Percentiles rank a stretch among this genome's conserved stretches.
Evolutionary conservation across 23 tunicate species (phyloP).

Genomic region (Trididemnum miniatum): DNA sequence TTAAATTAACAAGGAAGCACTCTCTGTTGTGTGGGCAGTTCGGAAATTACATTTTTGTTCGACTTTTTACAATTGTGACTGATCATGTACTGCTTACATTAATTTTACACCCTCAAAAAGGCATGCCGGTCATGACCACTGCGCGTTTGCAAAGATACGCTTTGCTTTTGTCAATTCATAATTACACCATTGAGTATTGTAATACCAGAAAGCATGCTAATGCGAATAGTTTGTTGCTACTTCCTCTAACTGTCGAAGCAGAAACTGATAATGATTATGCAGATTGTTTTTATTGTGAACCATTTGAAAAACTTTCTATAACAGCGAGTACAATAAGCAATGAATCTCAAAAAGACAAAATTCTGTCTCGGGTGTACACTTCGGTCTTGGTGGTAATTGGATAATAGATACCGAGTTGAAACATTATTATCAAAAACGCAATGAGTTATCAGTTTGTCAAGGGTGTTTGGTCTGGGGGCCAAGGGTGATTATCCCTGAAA

Average conservation of each 20-base stretch:
- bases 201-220: neutral
- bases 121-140: neutral
- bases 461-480: neutral
- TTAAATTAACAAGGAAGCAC: neutral
- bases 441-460: neutral
- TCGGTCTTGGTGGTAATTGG: too few relatives aligned
- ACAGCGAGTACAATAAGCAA: neutral
- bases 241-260: neutral
- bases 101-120: neutral
- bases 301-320: neutral
- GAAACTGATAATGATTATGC: neutral
- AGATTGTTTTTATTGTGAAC: neutral
- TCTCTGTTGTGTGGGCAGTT: neutral
- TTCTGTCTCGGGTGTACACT: too few relatives aligned
- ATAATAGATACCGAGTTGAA: neutral
- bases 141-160: neutral
- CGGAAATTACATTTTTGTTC: neutral
- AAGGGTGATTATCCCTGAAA: neutral
- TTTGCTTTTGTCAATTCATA: neutral
- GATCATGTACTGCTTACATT: neutral
- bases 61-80: neutral
- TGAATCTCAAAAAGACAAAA: too few relatives aligned
- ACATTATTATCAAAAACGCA: neutral
- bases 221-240: neutral
- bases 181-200: neutral